Evolutionary conservation across 2,797 vertebrate species (phyloP).

Genomic region (Oryzias sinensis): DNA sequence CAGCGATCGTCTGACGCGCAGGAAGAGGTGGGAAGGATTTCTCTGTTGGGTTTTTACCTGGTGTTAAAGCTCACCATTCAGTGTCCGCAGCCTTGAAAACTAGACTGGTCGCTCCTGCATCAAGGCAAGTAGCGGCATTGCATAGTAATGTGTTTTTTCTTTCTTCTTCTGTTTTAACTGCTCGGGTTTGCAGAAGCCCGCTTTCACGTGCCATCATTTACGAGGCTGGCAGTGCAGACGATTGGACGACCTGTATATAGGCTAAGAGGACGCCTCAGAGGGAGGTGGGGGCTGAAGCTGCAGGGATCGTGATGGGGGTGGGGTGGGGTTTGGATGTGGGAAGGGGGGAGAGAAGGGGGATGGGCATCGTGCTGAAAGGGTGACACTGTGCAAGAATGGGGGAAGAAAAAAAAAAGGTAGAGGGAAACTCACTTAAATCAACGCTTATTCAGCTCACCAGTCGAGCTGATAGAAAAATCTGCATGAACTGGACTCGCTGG

Average conservation of each 20-base stretch:
- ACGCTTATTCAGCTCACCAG: slow-evolving; percentile 35
- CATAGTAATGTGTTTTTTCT: slow-evolving; percentile 19
- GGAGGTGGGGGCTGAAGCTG: slow-evolving; percentile 59
- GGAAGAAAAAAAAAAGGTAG: slow-evolving; percentile 32
- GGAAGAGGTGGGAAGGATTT: slow-evolving; percentile 19
- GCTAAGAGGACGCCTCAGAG: slow-evolving; percentile 72
- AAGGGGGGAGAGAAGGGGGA: slow-evolving; percentile 36
- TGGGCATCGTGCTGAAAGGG: slow-evolving; percentile 45
- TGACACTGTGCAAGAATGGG: slow-evolving; percentile 37
- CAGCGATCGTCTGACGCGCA: slow-evolving; percentile 26
- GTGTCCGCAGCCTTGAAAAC: slow-evolving; percentile 24
- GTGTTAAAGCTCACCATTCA: slow-evolving; percentile 41
- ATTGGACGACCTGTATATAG: slow-evolving; percentile 69
- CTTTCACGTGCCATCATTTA: slow-evolving; percentile 35
- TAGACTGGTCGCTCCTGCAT: slow-evolving; percentile 51
- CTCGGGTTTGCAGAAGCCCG: slow-evolving; percentile 26
- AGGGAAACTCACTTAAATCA: slow-evolving; percentile 29
- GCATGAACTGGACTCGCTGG: neutral
- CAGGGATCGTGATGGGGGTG: slow-evolving; percentile 62
- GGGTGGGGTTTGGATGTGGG: slow-evolving; percentile 57
- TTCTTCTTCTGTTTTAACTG: slow-evolving; percentile 21
- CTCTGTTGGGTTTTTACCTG: slow-evolving; percentile 38
- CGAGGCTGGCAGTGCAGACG: slow-evolving; percentile 39
- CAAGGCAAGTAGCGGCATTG: slow-evolving; percentile 84
- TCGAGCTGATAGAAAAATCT: slow-evolving; percentile 70